Evolutionary conservation across 2,113 vertebrate genomes (phyloP).

Genomic region (Lathamus discolor): DNA sequence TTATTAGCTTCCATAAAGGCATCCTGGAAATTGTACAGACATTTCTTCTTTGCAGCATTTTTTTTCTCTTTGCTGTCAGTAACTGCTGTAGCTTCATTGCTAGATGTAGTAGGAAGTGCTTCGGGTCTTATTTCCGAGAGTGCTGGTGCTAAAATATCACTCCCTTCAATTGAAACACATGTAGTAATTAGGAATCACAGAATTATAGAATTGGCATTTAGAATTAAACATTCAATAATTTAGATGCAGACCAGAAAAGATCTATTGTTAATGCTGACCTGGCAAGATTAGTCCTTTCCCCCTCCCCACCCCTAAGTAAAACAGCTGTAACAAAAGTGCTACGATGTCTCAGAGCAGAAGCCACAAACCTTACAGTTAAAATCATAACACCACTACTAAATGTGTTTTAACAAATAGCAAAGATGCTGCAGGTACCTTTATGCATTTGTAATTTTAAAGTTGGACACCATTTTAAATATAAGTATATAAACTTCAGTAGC

Average conservation of each 20-base stretch:
- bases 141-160: slow-evolving; percentile 85
- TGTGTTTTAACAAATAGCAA: background rate
- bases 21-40: slow-evolving; percentile 98
- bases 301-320: background rate
- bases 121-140: slow-evolving; percentile 81
- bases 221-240: background rate
- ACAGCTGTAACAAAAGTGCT: background rate
- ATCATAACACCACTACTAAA: background rate
- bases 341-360: background rate
- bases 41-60: slow-evolving; percentile 91
- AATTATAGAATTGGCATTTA: background rate
- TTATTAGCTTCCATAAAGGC: slow-evolving; percentile 95
- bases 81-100: slow-evolving; percentile 72
- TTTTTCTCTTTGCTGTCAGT: slow-evolving; percentile 90
- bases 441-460: background rate
- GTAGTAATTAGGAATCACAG: background rate
- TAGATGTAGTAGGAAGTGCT: slow-evolving; percentile 83
- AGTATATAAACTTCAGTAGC: background rate
- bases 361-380: background rate
- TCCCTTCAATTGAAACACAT: slow-evolving; percentile 67
- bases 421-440: background rate
- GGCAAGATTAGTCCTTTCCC: background rate
- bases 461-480: background rate
- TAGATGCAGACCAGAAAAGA: background rate
- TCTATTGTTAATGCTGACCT: background rate